phyloP scores from a whole-genome alignment of 2,797 vertebrate species.

The Hemibagrus guttatus region DNA sequence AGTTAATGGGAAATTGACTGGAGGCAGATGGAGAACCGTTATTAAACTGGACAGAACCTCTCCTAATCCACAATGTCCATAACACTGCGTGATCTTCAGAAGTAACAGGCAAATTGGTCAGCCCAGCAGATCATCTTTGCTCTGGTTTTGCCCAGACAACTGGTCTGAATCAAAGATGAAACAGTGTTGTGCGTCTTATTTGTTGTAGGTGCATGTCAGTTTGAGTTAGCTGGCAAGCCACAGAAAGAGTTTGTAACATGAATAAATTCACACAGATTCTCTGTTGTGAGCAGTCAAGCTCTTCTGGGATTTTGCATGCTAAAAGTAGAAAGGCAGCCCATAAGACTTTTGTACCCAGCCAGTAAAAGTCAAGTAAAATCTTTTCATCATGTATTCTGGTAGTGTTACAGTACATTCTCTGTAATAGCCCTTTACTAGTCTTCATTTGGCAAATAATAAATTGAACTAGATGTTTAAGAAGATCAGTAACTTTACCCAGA shows the following conservation, averaged over 20 bases:
- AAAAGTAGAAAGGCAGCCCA: slow-evolving; percentile 22
- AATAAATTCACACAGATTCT: slow-evolving; percentile 45
- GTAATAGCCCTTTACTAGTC: neutral
- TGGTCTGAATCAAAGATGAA: slow-evolving; percentile 50
- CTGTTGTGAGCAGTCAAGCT: slow-evolving; percentile 40
- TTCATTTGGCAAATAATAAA: slow-evolving; percentile 26
- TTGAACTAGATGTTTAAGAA: neutral
- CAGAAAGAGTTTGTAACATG: slow-evolving; percentile 33
- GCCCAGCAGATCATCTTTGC: slow-evolving; percentile 34
- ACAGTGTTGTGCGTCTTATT: slow-evolving; percentile 46
- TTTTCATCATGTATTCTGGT: neutral
- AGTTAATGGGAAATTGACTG: slow-evolving; percentile 57
- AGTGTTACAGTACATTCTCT: neutral
- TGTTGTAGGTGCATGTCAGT: slow-evolving; percentile 57
- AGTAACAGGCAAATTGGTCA: slow-evolving; percentile 47
- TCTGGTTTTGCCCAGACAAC: slow-evolving; percentile 43
- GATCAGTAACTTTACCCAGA: neutral
- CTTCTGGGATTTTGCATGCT: slow-evolving; percentile 27
- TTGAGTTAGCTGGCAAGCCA: slow-evolving; percentile 47
- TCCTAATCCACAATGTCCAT: slow-evolving; percentile 47
- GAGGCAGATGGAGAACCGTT: slow-evolving; percentile 53
- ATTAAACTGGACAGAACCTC: slow-evolving; percentile 56
- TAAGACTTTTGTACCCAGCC: neutral
- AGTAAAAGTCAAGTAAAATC: neutral
- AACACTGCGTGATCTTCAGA: slow-evolving; percentile 33